These are phyloP conservation scores for Bombyx mori DNA, from an alignment of 1,140 invertebrate genomes.

Conservation along the genomic window DNA sequence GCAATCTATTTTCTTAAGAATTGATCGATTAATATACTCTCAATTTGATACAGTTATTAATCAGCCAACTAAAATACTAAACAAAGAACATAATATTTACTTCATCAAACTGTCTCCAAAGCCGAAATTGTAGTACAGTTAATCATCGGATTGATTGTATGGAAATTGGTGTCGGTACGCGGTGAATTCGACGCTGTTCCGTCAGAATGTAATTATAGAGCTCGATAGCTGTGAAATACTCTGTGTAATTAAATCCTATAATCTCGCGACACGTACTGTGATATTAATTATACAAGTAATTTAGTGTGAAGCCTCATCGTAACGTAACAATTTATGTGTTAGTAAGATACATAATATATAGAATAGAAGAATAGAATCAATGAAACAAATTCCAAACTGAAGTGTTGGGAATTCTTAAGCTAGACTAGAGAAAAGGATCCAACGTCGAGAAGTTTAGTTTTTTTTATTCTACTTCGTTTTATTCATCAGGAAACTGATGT, in stretches of 20 bases:
- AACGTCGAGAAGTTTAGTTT: too few relatives aligned
- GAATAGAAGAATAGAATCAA: not conserved
- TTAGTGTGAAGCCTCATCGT: not conserved
- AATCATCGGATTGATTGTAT: slow-evolving; percentile 63
- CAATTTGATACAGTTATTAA: too few relatives aligned
- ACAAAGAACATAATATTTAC: too few relatives aligned
- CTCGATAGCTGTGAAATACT: slow-evolving; percentile 60
- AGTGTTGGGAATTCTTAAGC: too few relatives aligned
- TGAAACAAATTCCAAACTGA: too few relatives aligned
- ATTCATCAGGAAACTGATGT: too few relatives aligned
- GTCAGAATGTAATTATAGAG: slow-evolving; percentile 65
- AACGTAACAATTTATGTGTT: not conserved
- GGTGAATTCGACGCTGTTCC: slow-evolving; percentile 60
- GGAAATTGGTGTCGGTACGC: slow-evolving; percentile 50
- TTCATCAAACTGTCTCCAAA: slow-evolving; percentile 13
- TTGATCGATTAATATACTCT: too few relatives aligned
- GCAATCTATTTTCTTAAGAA: too few relatives aligned
- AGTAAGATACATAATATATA: not conserved
- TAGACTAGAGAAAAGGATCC: too few relatives aligned
- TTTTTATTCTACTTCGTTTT: too few relatives aligned
- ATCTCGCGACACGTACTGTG: slow-evolving; percentile 17
- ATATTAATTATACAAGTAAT: not conserved
- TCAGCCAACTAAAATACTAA: too few relatives aligned
- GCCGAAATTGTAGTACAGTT: slow-evolving; percentile 40
- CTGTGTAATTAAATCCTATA: slow-evolving; percentile 61